Percentiles rank a stretch among this genome's conserved stretches.
These are phyloP conservation scores for Lithophane socia DNA, from an alignment of 2,888 invertebrate genomes.

Conservation along the genomic window DNA sequence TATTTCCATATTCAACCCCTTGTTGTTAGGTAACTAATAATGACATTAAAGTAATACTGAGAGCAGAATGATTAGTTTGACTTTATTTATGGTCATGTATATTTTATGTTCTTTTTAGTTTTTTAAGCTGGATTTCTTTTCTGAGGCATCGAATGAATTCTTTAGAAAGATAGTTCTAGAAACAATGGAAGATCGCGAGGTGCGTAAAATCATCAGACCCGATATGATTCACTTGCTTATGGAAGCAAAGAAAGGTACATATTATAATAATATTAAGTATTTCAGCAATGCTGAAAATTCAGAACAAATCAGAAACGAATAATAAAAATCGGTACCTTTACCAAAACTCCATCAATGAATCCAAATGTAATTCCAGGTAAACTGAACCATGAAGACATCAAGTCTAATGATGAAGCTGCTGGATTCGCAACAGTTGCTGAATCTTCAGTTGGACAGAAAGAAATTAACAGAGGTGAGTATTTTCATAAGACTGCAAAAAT, in stretches of 20 bases:
- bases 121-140: slow-evolving; percentile 69
- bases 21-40: no score
- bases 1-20: no score
- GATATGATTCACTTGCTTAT: slow-evolving; percentile 90
- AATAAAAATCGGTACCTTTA: no score
- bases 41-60: no score
- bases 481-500: not conserved
- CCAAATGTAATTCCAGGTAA: slow-evolving; percentile 67
- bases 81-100: not conserved
- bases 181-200: slow-evolving; percentile 81
- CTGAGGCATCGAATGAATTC: slow-evolving; percentile 67
- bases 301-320: not conserved
- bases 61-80: not conserved
- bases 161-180: slow-evolving; percentile 78
- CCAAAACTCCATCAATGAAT: not conserved
- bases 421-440: slow-evolving; percentile 84
- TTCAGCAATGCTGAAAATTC: not conserved
- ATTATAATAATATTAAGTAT: not conserved
- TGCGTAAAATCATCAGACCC: slow-evolving; percentile 79
- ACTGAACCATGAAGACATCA: slow-evolving; percentile 69
- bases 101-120: slow-evolving; percentile 47
- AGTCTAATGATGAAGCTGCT: slow-evolving; percentile 68
- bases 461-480: slow-evolving; percentile 68
- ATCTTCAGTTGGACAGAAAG: slow-evolving; percentile 75
- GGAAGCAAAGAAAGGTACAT: slow-evolving; percentile 86